Conservation (phyloP, 2,797 vertebrate genomes). For the Mastacembelus armatus region DNA sequence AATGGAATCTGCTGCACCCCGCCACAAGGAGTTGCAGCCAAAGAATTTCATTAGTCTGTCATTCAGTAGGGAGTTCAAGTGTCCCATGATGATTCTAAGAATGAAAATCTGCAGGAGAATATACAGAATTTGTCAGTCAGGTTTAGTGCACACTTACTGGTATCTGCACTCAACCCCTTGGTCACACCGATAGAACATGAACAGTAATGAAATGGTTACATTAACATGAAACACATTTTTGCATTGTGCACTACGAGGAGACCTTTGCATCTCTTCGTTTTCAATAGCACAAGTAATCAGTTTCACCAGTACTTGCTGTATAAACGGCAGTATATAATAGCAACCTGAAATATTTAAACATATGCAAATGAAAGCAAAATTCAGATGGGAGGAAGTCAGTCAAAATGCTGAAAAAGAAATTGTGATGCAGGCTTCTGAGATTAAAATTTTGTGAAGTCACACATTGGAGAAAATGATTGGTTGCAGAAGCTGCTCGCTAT, state of each 20-base stretch:
- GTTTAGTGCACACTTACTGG: constrained; percentile 10
- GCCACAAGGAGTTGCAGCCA: constrained; percentile 33
- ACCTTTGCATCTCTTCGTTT: no score
- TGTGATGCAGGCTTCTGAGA: no score
- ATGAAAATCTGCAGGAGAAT: constrained; percentile 27
- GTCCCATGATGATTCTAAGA: constrained; percentile 23
- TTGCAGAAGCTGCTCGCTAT: not conserved
- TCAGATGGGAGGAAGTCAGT: not conserved
- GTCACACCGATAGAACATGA: not conserved
- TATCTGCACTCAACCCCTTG: not conserved
- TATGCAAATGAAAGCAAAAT: not conserved
- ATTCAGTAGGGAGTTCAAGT: constrained; percentile 41
- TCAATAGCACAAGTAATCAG: no score
- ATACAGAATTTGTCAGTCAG: constrained; percentile 5
- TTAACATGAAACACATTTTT: no score
- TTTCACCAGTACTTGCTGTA: no score
- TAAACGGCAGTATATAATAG: no score
- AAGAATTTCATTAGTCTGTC: constrained; percentile 56
- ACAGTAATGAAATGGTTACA: not conserved
- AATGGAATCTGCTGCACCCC: constrained; percentile 51
- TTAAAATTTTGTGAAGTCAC: no score
- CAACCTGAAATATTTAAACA: not conserved
- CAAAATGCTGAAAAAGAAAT: not conserved
- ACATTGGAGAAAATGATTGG: no score
- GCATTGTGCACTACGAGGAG: no score